Base-by-base conservation (phyloP, 2,888 invertebrate genomes). In the Nomada ferruginata region DNA sequence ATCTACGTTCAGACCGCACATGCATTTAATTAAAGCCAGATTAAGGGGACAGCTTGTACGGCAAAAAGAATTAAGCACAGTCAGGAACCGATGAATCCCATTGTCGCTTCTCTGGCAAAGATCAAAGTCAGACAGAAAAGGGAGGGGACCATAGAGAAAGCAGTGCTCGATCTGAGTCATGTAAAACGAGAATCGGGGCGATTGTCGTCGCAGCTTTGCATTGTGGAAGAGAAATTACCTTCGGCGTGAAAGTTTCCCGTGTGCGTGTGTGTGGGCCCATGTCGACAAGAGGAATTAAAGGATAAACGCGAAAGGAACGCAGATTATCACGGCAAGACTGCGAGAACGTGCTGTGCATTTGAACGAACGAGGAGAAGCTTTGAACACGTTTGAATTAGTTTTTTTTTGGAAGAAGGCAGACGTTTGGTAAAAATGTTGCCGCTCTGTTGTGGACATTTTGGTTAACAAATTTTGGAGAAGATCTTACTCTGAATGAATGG, bases 151-250 rank as follows among this genome's bases (percentile, higher is more conserved):
- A 11, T 1, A n/a, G 57, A 29, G 20, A 4, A 15, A 23, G 23
- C 7, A n/a, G 53, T n/a, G 15, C 44, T 15, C 44, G 36, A 15
- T 11, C 11, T 1, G 11, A 23, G 29, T 10, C 9, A 5, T 42
- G 72, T 42, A 26, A 47, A 57, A 57, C 36, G 50, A n/a, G 13
- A 61, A 18, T 20, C 11, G 26, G 18, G 1, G 10, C 13, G 60
- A 75, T 55, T 42, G 59, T 7, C 74, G 60, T 44, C 42, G 52
- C 13, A 68, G 18, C 50, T 23, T 52, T 55, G 23, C 59, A 47
- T 53, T n/a, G 26, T n/a, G 50, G 47, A 50, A 82, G 52, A 82
- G 73, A 82, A 82, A 82, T 82, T 72, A 71, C 65, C 69, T 55
- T n/a, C 15, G 61, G 68, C 7, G 60, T 36, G 65, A 76, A 76